Base-by-base conservation (phyloP, 2,113 vertebrate species). In the Vulpes lagopus region DNA sequence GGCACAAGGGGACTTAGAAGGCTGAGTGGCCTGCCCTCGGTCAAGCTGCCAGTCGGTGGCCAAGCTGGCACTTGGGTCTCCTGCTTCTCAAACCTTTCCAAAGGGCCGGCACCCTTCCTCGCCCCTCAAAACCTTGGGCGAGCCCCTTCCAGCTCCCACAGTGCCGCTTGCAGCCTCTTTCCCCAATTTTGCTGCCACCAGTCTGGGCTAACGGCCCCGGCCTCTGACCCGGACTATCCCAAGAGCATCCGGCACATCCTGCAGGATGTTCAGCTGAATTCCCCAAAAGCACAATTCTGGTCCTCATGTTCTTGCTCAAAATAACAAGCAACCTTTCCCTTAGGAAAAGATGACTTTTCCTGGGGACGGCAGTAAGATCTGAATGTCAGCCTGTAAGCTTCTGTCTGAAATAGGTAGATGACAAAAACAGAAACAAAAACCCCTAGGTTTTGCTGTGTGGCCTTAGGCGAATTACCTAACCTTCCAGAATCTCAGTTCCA, bases 231-330 rank as follows among this genome's bases (percentile, higher is more conserved):
- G 15, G 22, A 32, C 15, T 30, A 11, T 55, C 51, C 65, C 43
- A 14, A 9, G 2, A 91, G 35, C n/a, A 62, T 16, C n/a, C 1
- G 1, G 8, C 2, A n/a, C 17, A 59, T n/a, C 17, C 85, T 59
- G 14, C 14, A 57, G 89, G 55, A 27, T 89, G 53, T 30, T 49
- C 51, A 67, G 65, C 15, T 49, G 67, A 35, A 73, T 82, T 86
- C 97, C 74, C 83, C 86, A 10, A 30, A 90, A 79, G n/a, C 2
- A 20, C 69, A 73, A 17, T 82, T 92, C 65, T 91, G 35, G 86
- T 85, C 49, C 79, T 81, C 30, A 2, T 73, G 87, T 55, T 59
- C 88, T 57, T 57, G 2, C 30, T 82, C 64, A 83, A 87, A 92
- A 69, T 84, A 79, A 59, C 59, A 49, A 73, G 25, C 30, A 81